Evolutionary conservation across 2,888 invertebrate genomes (phyloP).

Genomic region (Adineta ricciae): DNA sequence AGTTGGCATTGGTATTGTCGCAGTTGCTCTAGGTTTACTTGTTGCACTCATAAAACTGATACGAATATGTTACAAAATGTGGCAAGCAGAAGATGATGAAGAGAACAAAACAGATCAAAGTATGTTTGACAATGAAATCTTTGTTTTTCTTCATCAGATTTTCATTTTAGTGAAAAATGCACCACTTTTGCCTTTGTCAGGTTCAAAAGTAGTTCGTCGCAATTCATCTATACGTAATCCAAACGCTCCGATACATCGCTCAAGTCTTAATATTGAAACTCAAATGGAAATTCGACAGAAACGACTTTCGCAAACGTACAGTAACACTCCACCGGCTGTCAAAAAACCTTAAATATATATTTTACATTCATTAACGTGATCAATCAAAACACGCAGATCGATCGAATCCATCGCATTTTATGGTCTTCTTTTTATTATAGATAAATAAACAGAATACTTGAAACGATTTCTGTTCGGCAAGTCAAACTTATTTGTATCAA

Average conservation of each 20-base stretch:
- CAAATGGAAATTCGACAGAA: background rate
- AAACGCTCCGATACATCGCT: background rate
- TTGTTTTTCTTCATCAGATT: background rate
- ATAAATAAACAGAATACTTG: too few species aligned
- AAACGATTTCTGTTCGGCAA: too few species aligned
- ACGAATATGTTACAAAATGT: background rate
- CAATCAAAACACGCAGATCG: background rate
- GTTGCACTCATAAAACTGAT: background rate
- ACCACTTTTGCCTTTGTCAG: background rate
- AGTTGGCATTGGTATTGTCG: background rate
- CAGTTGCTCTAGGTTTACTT: background rate
- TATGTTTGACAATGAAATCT: background rate
- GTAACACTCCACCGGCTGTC: background rate
- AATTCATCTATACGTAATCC: background rate
- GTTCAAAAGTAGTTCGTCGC: background rate
- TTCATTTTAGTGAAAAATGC: background rate
- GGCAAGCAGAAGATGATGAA: background rate
- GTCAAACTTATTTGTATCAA: too few species aligned
- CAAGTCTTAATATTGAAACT: background rate
- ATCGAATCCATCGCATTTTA: background rate
- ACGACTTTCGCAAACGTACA: background rate
- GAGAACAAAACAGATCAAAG: background rate
- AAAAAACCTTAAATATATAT: background rate
- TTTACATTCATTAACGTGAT: background rate
- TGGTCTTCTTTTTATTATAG: too few species aligned